phyloP scores from a whole-genome alignment of 2,113 vertebrate species.

The Eulemur rufifrons region DNA sequence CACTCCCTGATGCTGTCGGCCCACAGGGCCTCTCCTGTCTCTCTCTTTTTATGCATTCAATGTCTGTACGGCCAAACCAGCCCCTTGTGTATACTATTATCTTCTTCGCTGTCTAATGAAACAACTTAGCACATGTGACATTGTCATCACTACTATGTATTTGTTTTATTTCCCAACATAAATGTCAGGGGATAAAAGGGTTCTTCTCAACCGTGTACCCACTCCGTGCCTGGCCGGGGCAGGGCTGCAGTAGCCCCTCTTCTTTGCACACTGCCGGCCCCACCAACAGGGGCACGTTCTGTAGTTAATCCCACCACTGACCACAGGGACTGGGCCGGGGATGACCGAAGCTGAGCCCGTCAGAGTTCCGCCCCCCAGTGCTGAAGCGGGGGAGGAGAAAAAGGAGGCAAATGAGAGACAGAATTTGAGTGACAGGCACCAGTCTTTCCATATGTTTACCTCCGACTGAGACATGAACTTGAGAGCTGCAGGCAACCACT shows the following conservation, averaged over 20 bases:
- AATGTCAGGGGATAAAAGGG: not conserved
- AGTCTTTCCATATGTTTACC: not conserved
- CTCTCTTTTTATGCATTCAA: not conserved
- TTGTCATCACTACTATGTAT: not conserved
- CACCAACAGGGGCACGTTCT: not conserved
- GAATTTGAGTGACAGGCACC: not conserved
- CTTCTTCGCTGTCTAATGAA: not conserved
- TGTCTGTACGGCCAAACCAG: not conserved
- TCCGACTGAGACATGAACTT: not conserved
- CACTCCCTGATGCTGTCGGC: not conserved
- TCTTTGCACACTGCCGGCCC: not conserved
- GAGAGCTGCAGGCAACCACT: not conserved
- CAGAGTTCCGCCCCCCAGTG: not conserved
- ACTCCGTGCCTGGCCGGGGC: not conserved
- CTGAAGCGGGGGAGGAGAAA: not conserved
- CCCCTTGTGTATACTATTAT: not conserved
- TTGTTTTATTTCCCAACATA: slow-evolving; percentile 19
- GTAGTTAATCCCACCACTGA: not conserved
- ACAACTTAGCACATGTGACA: not conserved
- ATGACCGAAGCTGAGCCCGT: not conserved
- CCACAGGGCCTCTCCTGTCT: not conserved
- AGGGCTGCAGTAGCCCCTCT: not conserved
- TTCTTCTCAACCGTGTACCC: not conserved
- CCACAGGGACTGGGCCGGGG: not conserved
- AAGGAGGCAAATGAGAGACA: not conserved